A percentile compares a stretch with the other conserved stretches of the same genome.
These are phyloP conservation scores for Nymphalis polychloros DNA, from an alignment of 2,888 invertebrate genomes.

Conservation along the genomic window DNA sequence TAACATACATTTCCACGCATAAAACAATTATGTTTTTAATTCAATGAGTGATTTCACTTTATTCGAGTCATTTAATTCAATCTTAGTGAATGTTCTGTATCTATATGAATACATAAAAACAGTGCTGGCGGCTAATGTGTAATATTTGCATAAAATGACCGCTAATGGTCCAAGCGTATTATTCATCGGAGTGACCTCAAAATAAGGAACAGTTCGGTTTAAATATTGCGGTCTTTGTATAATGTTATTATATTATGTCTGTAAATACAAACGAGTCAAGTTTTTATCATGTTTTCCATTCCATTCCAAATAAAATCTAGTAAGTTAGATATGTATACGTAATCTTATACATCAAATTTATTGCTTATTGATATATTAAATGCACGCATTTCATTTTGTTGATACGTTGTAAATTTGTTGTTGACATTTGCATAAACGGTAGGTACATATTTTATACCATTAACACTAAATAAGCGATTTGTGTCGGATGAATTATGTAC, in stretches of 20 bases:
- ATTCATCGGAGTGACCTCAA: slow-evolving; percentile 75
- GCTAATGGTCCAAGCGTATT: slow-evolving; percentile 70
- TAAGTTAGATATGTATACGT: neutral
- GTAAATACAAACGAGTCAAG: neutral
- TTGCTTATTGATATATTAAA: too few relatives aligned
- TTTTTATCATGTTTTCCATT: neutral
- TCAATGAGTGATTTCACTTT: too few relatives aligned
- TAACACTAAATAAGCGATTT: too few relatives aligned
- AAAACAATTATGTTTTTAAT: too few relatives aligned
- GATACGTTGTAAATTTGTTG: too few relatives aligned
- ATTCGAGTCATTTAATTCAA: too few relatives aligned
- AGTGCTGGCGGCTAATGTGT: slow-evolving; percentile 52
- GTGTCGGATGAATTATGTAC: too few relatives aligned
- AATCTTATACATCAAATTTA: too few relatives aligned
- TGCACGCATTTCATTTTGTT: too few relatives aligned
- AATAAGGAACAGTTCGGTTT: slow-evolving; percentile 38
- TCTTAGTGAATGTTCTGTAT: slow-evolving; percentile 13
- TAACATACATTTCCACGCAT: too few relatives aligned
- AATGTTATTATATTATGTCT: neutral
- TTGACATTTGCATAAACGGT: too few relatives aligned
- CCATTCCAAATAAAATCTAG: neutral
- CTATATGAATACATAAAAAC: slow-evolving; percentile 40
- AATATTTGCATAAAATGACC: slow-evolving; percentile 81
- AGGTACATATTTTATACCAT: too few relatives aligned
- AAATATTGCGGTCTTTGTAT: slow-evolving; percentile 22